Evolutionary conservation across 2,113 vertebrate genomes (phyloP), one percentile per base, ranked within the genome.

Genomic region (Ammodytes marinus): DNA sequence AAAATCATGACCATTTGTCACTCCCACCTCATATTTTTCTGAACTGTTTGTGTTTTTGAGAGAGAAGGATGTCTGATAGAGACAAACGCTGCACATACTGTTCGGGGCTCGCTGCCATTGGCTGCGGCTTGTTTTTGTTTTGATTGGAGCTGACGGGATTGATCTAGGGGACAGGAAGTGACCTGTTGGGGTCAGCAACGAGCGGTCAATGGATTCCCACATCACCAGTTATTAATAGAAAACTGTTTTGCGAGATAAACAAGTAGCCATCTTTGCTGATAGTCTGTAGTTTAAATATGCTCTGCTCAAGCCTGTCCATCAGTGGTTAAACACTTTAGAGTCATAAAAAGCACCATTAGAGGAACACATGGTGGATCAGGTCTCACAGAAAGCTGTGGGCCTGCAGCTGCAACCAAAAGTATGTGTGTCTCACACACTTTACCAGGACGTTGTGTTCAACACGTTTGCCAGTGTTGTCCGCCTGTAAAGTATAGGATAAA

Each of bases 121-220:
- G 71, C 71, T 58, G 46, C 19, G n/a, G 49, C 1, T n/a, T 66
- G 39, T 73, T 60, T 90, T 90, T 92, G 81, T 92, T 94, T 92
- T 82, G 69, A 63, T 80, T 83, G 17, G 58, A 77, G 58, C 80
- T n/a, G 52, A 68, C 39, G 69, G 81, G 74, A 83, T 79, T 82
- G 80, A 90, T 87, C 71, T 54, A 47, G 65, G 27, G 65, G 77
- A 83, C 86, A 91, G 91, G 92, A 93, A 89, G 82, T 93, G 87
- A 89, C 85, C 87, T 60, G 65, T 69, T 58, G 61, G 82, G 86
- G 71, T 86, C 81, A 86, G 73, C 70, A 67, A 77, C 60, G 72
- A 76, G 70, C 64, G 91, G 90, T 93, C 93, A 84, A 14, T 63
- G 64, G 45, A 87, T 93, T 94, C 93, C 88, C 93, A 94, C 58